Percentiles rank a stretch among this genome's conserved stretches.
These are phyloP conservation scores for Xyliphius kryptos DNA, from an alignment of 2,113 vertebrate genomes.

Conservation along the genomic window DNA sequence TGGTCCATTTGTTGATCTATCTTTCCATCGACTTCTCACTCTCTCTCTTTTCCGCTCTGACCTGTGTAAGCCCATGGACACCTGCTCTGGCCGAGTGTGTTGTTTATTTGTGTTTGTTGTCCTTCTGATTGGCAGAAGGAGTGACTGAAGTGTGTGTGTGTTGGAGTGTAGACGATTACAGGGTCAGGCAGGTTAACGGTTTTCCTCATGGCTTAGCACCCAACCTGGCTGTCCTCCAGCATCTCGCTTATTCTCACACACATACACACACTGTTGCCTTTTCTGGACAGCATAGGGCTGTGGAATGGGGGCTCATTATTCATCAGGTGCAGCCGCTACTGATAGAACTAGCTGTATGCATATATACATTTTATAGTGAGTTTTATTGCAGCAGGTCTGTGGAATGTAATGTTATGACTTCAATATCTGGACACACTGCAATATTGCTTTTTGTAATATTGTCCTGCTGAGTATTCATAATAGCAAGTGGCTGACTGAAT, in stretches of 20 bases:
- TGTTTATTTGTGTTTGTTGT: constrained; percentile 29
- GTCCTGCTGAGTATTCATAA: too few species aligned
- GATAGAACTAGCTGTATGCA: too few species aligned
- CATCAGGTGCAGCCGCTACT: too few species aligned
- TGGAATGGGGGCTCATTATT: too few species aligned
- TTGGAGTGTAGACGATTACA: constrained; percentile 31
- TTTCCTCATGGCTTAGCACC: constrained; percentile 34
- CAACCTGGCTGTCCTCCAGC: constrained; percentile 36
- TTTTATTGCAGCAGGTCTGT: too few species aligned
- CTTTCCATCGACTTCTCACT: too few species aligned
- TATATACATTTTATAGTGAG: too few species aligned
- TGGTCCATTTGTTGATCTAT: constrained; percentile 7
- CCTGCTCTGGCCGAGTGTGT: constrained; percentile 22
- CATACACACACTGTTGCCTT: constrained; percentile 7
- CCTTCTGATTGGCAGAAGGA: constrained; percentile 25
- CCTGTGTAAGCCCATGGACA: constrained; percentile 2
- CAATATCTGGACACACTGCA: too few species aligned
- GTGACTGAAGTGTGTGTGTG: constrained; percentile 9
- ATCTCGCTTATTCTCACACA: constrained; percentile 16
- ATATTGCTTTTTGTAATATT: too few species aligned
- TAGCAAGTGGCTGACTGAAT: too few species aligned
- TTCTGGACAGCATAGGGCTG: too few species aligned
- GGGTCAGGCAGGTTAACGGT: constrained; percentile 35
- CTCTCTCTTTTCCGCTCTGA: background rate
- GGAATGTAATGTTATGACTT: too few species aligned